Conservation (phyloP, 2,113 vertebrate species). For the Ageneiosus marmoratus region DNA sequence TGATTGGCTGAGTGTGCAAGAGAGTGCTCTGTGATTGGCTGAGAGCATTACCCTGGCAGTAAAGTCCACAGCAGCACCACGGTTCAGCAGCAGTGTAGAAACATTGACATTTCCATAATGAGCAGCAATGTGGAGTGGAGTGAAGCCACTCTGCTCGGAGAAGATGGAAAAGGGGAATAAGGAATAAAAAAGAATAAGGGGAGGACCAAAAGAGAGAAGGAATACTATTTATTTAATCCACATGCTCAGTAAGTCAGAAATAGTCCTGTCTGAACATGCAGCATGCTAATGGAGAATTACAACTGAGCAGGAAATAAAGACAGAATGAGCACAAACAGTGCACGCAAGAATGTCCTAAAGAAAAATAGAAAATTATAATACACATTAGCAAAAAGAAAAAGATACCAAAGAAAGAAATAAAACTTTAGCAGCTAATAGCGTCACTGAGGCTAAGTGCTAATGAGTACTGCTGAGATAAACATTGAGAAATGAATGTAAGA, state of each 20-base stretch:
- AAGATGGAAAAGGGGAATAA: constrained; percentile 44
- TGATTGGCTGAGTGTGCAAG: constrained; percentile 9
- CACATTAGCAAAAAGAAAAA: constrained; percentile 22
- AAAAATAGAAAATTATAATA: background rate
- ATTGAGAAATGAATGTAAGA: constrained; percentile 33
- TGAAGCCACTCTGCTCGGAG: constrained; percentile 89
- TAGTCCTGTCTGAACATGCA: constrained; percentile 47
- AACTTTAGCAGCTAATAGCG: constrained; percentile 19
- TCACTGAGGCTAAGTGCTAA: constrained; percentile 50
- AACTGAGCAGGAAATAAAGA: constrained; percentile 29
- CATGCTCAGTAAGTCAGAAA: background rate
- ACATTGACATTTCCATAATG: constrained; percentile 96
- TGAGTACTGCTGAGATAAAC: background rate
- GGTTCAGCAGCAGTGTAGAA: constrained; percentile 95
- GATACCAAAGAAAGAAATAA: constrained; percentile 23
- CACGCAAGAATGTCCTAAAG: constrained; percentile 29
- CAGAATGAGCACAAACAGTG: constrained; percentile 32
- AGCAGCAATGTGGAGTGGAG: constrained; percentile 91
- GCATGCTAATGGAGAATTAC: constrained; percentile 45
- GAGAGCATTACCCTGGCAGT: constrained; percentile 85
- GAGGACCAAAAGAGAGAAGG: background rate
- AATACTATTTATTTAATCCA: background rate
- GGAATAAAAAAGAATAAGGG: constrained; percentile 10
- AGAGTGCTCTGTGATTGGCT: constrained; percentile 12
- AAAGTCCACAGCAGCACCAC: constrained; percentile 95